These are phyloP conservation scores for Callipepla californica DNA, from an alignment of 2,113 vertebrate species.

Conservation along the genomic window DNA sequence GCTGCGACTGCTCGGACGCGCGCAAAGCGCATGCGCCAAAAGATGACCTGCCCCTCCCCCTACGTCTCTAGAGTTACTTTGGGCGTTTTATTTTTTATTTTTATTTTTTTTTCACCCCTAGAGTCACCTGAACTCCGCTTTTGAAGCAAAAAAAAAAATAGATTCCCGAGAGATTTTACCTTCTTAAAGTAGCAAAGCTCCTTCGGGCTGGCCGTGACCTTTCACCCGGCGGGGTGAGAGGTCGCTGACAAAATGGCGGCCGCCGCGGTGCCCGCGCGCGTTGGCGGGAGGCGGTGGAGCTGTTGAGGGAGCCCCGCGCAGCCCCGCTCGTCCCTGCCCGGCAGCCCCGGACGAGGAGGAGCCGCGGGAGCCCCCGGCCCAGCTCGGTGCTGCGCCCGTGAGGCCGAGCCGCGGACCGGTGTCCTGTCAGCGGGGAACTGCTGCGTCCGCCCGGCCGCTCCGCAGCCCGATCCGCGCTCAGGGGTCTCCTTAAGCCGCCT, in stretches of 20 bases:
- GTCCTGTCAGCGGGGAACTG: neutral
- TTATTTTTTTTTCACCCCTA: accelerated
- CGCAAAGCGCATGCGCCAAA: neutral
- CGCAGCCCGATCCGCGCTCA: no score
- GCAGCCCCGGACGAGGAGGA: neutral
- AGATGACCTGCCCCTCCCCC: accelerated
- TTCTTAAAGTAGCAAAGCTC: accelerated
- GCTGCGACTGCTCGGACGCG: neutral
- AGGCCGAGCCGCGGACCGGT: neutral
- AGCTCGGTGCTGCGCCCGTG: neutral
- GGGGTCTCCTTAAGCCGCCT: neutral
- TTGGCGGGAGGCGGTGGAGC: neutral
- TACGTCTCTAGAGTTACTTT: accelerated
- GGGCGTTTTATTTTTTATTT: accelerated
- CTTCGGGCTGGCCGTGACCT: neutral
- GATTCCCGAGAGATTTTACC: accelerated
- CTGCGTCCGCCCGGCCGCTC: neutral
- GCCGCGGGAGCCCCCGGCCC: neutral
- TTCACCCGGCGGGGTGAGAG: constrained; percentile 72
- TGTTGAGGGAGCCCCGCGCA: neutral
- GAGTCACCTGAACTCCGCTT: accelerated
- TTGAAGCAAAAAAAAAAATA: neutral
- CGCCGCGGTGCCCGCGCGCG: neutral
- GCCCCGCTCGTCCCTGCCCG: neutral
- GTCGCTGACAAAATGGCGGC: constrained; percentile 80